phyloP scores from a whole-genome alignment of 2,888 invertebrate species.

The Rhynchonema sp. region DNA sequence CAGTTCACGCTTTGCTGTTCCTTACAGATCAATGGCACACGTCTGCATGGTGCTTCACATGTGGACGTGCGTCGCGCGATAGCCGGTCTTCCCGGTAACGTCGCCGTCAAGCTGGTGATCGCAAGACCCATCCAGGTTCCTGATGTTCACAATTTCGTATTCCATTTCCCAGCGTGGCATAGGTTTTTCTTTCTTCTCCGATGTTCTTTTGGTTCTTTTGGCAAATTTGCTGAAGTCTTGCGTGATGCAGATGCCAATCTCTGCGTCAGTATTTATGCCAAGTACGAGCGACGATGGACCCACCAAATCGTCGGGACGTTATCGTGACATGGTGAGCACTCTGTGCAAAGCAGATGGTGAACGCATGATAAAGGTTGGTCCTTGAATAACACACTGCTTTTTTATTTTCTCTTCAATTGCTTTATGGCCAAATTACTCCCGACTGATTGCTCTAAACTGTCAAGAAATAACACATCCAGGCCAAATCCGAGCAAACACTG shows the following conservation, averaged over 20 bases:
- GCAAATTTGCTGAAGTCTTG: too few relatives aligned
- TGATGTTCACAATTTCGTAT: too few relatives aligned
- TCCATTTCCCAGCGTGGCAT: too few relatives aligned
- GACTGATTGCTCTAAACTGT: constrained; percentile 6
- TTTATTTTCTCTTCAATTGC: constrained; percentile 1
- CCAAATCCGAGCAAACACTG: constrained; percentile 22
- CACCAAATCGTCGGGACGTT: not conserved
- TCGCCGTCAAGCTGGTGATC: constrained; percentile 3
- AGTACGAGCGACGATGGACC: not conserved
- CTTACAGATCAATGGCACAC: constrained; percentile 67
- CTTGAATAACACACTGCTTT: constrained; percentile 3
- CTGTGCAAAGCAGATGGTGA: not conserved
- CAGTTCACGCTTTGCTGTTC: too few relatives aligned
- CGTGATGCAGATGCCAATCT: constrained; percentile 13
- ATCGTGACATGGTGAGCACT: not conserved
- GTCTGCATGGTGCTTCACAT: constrained; percentile 74
- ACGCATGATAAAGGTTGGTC: not conserved
- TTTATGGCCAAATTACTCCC: too few relatives aligned
- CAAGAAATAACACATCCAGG: constrained; percentile 10
- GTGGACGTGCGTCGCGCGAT: constrained; percentile 78
- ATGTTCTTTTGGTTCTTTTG: too few relatives aligned
- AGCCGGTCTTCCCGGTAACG: constrained; percentile 52
- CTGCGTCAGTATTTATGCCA: constrained; percentile 17
- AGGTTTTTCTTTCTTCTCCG: too few relatives aligned
- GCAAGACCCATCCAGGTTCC: too few relatives aligned